Conservation (phyloP, 1,140 invertebrate genomes). For the Pygmarrhopalites habei region DNA sequence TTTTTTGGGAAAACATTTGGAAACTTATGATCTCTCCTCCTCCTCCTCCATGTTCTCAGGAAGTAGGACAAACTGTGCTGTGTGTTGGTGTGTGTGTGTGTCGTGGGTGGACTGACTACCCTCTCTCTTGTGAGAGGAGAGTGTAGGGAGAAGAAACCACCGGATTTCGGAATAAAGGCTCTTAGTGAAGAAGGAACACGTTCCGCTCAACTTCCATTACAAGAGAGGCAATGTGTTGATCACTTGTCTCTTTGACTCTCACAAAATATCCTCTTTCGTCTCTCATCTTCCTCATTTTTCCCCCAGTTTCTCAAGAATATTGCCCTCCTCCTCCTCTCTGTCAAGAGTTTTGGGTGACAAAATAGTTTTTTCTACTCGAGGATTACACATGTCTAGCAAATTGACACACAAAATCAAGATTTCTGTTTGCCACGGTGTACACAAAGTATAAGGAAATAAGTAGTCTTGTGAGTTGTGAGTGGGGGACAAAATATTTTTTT, state of each 20-base stretch:
- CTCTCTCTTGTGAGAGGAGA: not conserved
- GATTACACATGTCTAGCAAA: too few relatives aligned
- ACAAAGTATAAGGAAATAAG: too few relatives aligned
- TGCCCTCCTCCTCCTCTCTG: too few relatives aligned
- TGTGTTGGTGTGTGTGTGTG: not conserved
- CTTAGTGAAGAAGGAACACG: not conserved
- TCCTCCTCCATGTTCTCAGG: not conserved
- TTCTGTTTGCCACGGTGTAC: too few relatives aligned
- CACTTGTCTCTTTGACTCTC: constrained; percentile 14
- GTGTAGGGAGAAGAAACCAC: constrained; percentile 5
- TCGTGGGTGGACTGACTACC: not conserved
- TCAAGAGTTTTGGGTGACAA: too few relatives aligned
- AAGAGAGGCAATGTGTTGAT: constrained; percentile 31
- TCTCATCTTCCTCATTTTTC: too few relatives aligned
- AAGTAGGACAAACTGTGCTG: not conserved
- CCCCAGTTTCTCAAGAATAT: too few relatives aligned
- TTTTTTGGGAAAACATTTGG: not conserved
- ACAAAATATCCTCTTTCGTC: too few relatives aligned
- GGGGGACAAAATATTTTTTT: too few relatives aligned
- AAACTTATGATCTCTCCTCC: not conserved
- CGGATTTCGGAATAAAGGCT: not conserved
- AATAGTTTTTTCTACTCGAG: too few relatives aligned
- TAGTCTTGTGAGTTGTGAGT: too few relatives aligned
- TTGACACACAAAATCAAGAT: too few relatives aligned
- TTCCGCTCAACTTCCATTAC: constrained; percentile 24